These are phyloP conservation scores for Drosophila conformis DNA, from an alignment of 2,888 invertebrate species.

Conservation along the genomic window DNA sequence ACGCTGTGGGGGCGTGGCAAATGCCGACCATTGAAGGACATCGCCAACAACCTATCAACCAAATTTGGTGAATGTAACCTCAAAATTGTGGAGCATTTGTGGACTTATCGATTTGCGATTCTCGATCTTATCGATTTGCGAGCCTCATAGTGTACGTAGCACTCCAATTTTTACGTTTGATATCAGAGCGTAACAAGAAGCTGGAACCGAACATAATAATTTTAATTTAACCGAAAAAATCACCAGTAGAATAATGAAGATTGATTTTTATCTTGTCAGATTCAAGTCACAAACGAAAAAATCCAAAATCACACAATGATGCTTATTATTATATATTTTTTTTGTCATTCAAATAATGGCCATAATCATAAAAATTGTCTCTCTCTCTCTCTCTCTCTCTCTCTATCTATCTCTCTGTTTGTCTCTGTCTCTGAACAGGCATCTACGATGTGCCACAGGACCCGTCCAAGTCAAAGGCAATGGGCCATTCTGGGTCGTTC, in stretches of 20 bases:
- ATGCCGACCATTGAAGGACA: too few relatives aligned
- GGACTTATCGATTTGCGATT: too few relatives aligned
- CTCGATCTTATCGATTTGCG: not conserved
- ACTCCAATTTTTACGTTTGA: not conserved
- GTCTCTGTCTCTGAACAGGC: conserved; percentile 83
- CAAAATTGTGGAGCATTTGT: too few relatives aligned
- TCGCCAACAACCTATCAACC: too few relatives aligned
- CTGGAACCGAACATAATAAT: not conserved
- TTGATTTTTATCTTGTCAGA: not conserved
- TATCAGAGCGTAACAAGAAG: not conserved
- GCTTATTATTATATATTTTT: not conserved
- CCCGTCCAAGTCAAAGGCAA: conserved; percentile 88
- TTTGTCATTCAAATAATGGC: not conserved
- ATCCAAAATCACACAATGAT: not conserved
- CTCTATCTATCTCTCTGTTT: not conserved
- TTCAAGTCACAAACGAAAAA: too few relatives aligned
- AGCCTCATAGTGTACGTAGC: not conserved
- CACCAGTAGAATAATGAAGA: not conserved
- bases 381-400: not conserved
- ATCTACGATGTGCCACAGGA: conserved; percentile 94
- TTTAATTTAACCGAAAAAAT: not conserved
- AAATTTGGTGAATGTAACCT: too few relatives aligned
- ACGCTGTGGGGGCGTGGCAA: too few relatives aligned
- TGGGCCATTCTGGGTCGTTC: conserved; percentile 84
- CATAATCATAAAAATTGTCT: not conserved